Evolutionary conservation across 2,888 invertebrate species (phyloP), one percentile per base, ranked within the genome.

Genomic region (Latrodectus hesperus): DNA sequence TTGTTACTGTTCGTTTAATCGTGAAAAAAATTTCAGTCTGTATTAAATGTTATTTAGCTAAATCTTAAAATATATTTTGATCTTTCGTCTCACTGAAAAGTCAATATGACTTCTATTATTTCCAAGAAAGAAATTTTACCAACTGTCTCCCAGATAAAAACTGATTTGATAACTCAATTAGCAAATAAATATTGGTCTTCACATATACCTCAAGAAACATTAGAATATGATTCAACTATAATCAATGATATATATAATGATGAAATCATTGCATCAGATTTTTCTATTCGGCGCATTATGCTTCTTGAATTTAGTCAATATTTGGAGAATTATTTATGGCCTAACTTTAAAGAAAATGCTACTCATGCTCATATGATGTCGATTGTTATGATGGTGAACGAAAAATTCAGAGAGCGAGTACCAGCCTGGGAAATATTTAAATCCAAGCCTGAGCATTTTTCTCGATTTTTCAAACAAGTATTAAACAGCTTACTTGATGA

Each of bases 251-350:
- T 99, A 90, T 99, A 98, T 91, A 93, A 94, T 81, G 95, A 95
- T 91, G 98, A 99, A 93, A 96, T 99, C 91, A 94, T 95, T 85
- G 95, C 95, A 81, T 95, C 96, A 0, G 68, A 51, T 12, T 88
- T 86, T 81, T 55, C 83, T 9, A 70, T 87, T 8, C 71, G 79
- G 52, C 55, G 75, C 81, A 96, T 98, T 89, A 98, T 98, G 96
- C 96, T 98, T 94, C 93, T 99, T 84, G 99, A 99, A 93, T 98
- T 98, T 92, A 98, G 98, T 89, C 99, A 99, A 91, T 99, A 99
- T 92, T 92, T 99, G 90, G 99, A 99, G 93, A 97, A 96, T 91
- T 99, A 96, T 92, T 92, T 99, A 78, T 99, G 99, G 99, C 98
- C 98, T 0, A 97, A 99, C 93, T 99, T 97, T 92, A 93, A 94